phyloP scores from a whole-genome alignment of 2,797 vertebrate genomes.

The Chloroceryle inda region DNA sequence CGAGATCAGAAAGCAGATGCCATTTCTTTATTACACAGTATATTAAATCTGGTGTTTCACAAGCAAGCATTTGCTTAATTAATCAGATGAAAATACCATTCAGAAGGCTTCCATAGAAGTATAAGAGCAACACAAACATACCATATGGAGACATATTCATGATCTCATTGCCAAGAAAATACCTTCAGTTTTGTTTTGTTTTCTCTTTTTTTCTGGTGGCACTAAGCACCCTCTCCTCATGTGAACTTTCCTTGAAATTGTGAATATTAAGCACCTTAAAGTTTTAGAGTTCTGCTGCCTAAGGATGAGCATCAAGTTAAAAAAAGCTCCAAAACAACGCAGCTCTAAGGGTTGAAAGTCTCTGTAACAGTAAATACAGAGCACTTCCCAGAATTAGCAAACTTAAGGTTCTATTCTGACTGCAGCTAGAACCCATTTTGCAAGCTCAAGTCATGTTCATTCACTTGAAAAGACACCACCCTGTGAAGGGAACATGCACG shows the following conservation, averaged over 20 bases:
- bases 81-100: neutral
- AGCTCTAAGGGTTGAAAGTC: neutral
- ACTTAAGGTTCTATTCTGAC: neutral
- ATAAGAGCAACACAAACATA: neutral
- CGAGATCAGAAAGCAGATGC: neutral
- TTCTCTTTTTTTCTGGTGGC: neutral
- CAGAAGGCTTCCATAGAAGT: neutral
- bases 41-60: neutral
- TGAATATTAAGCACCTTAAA: neutral
- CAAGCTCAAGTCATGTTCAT: neutral
- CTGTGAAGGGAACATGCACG: neutral
- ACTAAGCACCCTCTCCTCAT: neutral
- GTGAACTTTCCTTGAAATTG: neutral
- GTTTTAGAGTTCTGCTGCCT: neutral
- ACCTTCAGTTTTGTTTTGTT: no score
- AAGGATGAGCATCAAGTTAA: neutral
- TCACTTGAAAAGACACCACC: neutral
- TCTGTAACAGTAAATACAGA: neutral
- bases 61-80: neutral
- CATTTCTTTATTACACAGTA: neutral
- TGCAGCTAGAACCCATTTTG: neutral
- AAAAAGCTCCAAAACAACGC: neutral
- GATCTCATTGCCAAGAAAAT: neutral
- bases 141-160: neutral
- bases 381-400: neutral